These are phyloP conservation scores for Drosophila meridiana DNA, from an alignment of 2,888 invertebrate species.

Conservation along the genomic window DNA sequence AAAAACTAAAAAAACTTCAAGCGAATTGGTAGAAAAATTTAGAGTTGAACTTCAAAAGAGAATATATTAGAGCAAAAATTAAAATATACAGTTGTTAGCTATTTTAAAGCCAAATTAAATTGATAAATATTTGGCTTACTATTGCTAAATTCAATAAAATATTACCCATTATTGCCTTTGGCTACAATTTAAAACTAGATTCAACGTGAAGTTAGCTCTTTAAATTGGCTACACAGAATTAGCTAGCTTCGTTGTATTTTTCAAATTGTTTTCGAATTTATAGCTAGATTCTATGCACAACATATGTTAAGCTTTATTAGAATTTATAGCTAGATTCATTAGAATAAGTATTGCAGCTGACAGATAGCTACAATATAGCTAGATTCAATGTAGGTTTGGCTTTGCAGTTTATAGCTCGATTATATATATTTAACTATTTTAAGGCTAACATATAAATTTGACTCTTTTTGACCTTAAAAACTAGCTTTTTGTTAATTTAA, in stretches of 20 bases:
- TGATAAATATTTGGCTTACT: too few species aligned
- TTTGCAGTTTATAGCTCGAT: not conserved
- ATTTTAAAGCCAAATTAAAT: not conserved
- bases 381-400: not conserved
- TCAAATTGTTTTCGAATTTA: not conserved
- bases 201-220: too few species aligned
- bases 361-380: not conserved
- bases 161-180: not conserved
- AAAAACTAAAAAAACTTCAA: too few species aligned
- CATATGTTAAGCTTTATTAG: not conserved
- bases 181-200: too few species aligned
- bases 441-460: not conserved
- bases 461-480: not conserved
- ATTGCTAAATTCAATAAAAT: not conserved
- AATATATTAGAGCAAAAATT: too few species aligned
- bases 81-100: not conserved
- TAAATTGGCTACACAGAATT: too few species aligned
- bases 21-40: too few species aligned
- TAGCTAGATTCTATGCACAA: not conserved
- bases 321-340: not conserved
- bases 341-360: not conserved
- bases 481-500: not conserved
- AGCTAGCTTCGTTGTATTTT: too few species aligned
- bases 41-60: too few species aligned
- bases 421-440: not conserved